Base-by-base conservation (phyloP, 2,113 vertebrate species). In the Tenrec ecaudatus region DNA sequence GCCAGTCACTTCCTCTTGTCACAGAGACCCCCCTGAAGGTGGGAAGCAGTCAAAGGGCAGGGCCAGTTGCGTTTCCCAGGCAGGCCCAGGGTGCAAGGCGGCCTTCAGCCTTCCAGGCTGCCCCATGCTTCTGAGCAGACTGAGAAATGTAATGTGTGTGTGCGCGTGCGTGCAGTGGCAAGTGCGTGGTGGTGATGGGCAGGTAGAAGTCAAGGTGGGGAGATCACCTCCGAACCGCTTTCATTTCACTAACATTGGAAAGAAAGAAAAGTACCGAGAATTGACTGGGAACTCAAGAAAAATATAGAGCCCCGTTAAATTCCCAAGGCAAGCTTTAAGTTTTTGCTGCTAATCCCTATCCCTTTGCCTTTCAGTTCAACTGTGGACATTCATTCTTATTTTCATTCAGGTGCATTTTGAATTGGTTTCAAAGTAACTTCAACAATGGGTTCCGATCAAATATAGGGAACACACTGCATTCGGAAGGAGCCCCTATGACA, bases 361-460 rank as follows among this genome's bases (percentile, higher is more conserved):
- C 25, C 11, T 16, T 62, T 66, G 85, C 47, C 69, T 94, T 95
- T 31, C 20, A 33, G 66, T 86, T 88, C 82, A 77, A 71, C 43
- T 25, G 43, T 27, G 82, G 77, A 33, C 31, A 57, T 77, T 69
- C 62, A 68, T 62, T 71, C 75, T 33, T 86, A 80, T n/a, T 75
- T 93, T 82, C 58, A 81, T 75, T 58, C 73, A 66, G 57, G 85
- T 77, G 58, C 84, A 47, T 64, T 82, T 96, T 79, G 79, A 53
- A 69, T 87, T 82, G 43, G 38, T 90, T 92, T 88, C 68, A 62
- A 94, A 95, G 90, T 86, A 25, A 38, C 31, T 89, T 80, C 57
- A 68, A 38, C 47, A 80, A 53, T 53, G 25, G 43, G n/a, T 92
- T 96, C 91, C 68, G 57, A 89, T 58, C 77, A 53, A 43, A 5